These are phyloP conservation scores for Zaprionus africanus DNA, from an alignment of 1,140 invertebrate genomes.

Conservation along the genomic window DNA sequence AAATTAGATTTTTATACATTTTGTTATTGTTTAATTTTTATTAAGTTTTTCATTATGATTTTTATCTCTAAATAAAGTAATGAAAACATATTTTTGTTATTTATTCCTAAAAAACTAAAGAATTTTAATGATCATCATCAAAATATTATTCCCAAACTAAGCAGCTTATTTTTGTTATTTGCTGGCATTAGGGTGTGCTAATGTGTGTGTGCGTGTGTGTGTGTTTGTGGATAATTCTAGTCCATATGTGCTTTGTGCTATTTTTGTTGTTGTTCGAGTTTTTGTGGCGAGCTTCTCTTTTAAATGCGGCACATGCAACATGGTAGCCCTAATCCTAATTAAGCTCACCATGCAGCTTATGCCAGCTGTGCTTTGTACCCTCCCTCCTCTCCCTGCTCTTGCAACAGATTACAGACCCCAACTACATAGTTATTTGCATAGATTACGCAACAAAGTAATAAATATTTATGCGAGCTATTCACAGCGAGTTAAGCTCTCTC, in stretches of 20 bases:
- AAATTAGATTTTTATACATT: too few relatives aligned
- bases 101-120: neutral
- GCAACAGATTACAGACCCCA: neutral
- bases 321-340: constrained; percentile 58
- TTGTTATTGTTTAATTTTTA: too few relatives aligned
- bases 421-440: constrained; percentile 12
- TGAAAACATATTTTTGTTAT: neutral
- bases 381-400: neutral
- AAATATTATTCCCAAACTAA: constrained; percentile 23
- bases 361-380: constrained; percentile 57
- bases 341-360: constrained; percentile 47
- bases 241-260: neutral
- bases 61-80: neutral
- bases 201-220: neutral
- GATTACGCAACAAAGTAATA: constrained; percentile 43
- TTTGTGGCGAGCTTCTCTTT: constrained; percentile 42
- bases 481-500: constrained; percentile 14
- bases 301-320: constrained; percentile 60
- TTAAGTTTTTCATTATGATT: neutral
- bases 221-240: constrained; percentile 7
- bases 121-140: constrained; percentile 4
- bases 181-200: too few relatives aligned
- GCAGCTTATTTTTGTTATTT: constrained; percentile 35
- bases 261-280: constrained; percentile 22
- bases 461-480: constrained; percentile 25